Conservation (phyloP, 2,113 vertebrate species). For the Coturnix japonica region DNA sequence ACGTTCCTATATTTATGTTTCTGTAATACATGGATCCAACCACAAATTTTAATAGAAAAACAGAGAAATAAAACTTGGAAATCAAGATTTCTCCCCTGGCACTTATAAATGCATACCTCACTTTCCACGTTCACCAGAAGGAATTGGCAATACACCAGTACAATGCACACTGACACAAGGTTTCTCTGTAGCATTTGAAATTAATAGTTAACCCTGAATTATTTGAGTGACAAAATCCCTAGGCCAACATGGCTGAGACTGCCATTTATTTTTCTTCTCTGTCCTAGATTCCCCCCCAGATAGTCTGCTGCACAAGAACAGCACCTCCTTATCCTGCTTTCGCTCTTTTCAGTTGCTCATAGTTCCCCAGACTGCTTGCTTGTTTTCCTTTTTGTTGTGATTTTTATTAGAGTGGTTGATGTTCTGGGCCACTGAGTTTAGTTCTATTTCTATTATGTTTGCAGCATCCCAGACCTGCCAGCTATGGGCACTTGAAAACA, state of each 20-base stretch:
- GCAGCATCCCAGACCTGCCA: background rate
- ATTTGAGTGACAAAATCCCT: background rate
- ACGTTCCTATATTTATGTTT: background rate
- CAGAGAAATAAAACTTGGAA: background rate
- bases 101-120: background rate
- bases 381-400: background rate
- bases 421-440: background rate
- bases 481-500: background rate
- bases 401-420: background rate
- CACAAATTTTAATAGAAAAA: background rate
- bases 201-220: background rate
- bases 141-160: background rate
- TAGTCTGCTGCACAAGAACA: background rate
- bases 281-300: background rate
- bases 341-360: background rate
- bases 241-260: background rate
- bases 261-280: background rate
- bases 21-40: background rate
- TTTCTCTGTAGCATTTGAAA: background rate
- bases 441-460: background rate
- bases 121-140: background rate
- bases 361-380: background rate
- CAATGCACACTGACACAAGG: fast-evolving
- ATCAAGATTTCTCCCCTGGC: background rate
- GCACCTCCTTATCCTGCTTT: background rate